Conservation (phyloP, 1,140 invertebrate genomes). For the Lepidotrigona ventralis region DNA sequence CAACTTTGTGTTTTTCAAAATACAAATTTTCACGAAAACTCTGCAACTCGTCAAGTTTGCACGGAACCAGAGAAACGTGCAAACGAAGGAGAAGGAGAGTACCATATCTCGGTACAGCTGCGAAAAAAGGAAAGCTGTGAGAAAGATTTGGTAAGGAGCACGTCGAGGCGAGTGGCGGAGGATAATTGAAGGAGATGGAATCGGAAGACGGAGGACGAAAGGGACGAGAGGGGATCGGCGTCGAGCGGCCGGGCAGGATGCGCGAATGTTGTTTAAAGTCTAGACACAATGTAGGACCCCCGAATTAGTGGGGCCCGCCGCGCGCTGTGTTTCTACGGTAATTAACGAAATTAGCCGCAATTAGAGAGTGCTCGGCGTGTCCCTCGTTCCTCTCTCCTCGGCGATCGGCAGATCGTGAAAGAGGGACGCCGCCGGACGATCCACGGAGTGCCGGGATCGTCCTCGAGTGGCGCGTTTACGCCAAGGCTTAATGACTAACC, state of each 20-base stretch:
- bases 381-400: slow-evolving; percentile 27
- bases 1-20: too few species aligned
- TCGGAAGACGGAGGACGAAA: slow-evolving; percentile 5
- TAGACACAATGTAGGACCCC: slow-evolving; percentile 78
- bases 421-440: slow-evolving; percentile 11
- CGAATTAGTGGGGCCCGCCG: slow-evolving; percentile 72
- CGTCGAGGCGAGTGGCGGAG: neutral
- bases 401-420: neutral
- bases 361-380: slow-evolving; percentile 69
- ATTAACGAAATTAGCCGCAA: slow-evolving; percentile 79
- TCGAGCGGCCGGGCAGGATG: slow-evolving; percentile 52
- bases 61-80: too few species aligned
- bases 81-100: too few species aligned
- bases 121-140: neutral
- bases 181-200: slow-evolving; percentile 52
- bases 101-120: neutral
- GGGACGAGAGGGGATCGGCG: slow-evolving; percentile 35
- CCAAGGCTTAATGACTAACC: slow-evolving; percentile 68
- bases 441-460: neutral
- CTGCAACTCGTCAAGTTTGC: too few species aligned
- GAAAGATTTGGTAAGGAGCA: neutral
- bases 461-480: slow-evolving; percentile 59
- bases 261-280: slow-evolving; percentile 79
- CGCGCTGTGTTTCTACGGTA: slow-evolving; percentile 67
- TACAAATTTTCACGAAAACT: too few species aligned